Base-by-base conservation (phyloP, 1,140 invertebrate species). In the Drosophila insularis region DNA sequence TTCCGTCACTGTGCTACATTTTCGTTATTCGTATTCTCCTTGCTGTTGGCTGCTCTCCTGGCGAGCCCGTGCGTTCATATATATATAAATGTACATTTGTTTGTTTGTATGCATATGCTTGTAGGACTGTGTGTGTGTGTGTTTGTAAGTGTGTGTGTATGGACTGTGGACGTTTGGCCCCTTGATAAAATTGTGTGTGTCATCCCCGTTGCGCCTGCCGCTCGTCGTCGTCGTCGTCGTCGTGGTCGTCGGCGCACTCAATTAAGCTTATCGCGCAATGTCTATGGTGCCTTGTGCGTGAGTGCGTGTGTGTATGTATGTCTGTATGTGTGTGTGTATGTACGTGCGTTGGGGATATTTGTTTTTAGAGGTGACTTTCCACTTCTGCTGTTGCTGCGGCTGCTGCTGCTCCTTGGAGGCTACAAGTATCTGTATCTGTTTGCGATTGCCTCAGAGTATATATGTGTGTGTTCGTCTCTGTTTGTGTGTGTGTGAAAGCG, bases 281-380 rank as follows among this genome's bases (percentile, higher is more conserved):
- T 77, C 59, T 62, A 67, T 78, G 55, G 43, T 46, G n/a, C 46
- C 43, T 40, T 68, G 53, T 64, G 21, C 40, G 54, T 55, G 40
- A 39, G 31, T 68, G 21, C 67, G 50, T 66, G 39, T 46, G 50
- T 65, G 40, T 40, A 11, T 11, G 32, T 35, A 7, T 35, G 6
- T 4, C 0, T 59, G 53, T 46, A 50, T 46, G 31, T 46, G 39
- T 68, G 14, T 68, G 43, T 71, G 50, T 53, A 59, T 64, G 63
- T 17, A 58, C 40, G 56, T 67, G 75, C 73, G 62, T 80, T 71
- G 84, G 84, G 84, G 85, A 86, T 87, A 86, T 78, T 78, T 80
- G 67, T 70, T 85, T 81, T 90, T 90, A 79, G 89, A 90, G 89
- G 89, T 90, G 87, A 90, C 89, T 89, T 89, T 90, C 70, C 80